Percentiles rank a stretch among this genome's conserved stretches.
Evolutionary conservation across 2,888 invertebrate species (phyloP).

Genomic region (Hyppa rectilinea): DNA sequence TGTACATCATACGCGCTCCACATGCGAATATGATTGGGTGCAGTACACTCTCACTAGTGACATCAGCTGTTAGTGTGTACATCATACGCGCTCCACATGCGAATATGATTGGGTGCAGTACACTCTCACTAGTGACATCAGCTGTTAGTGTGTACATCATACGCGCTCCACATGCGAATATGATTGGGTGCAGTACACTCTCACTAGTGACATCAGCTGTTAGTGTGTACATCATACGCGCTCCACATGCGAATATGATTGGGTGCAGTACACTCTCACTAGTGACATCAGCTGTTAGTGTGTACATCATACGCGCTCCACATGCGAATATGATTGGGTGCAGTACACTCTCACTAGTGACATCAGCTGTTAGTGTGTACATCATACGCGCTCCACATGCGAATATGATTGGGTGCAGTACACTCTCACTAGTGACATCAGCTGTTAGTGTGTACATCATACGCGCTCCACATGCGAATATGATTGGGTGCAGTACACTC

Average conservation of each 20-base stretch:
- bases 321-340: constrained; percentile 23
- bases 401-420: constrained; percentile 9
- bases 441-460: constrained; percentile 19
- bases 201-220: constrained; percentile 39
- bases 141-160: constrained; percentile 19
- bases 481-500: constrained; percentile 19
- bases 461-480: constrained; percentile 26
- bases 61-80: constrained; percentile 29
- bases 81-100: constrained; percentile 25
- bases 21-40: constrained; percentile 23
- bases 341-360: constrained; percentile 38
- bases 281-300: constrained; percentile 32
- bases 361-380: constrained; percentile 29
- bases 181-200: constrained; percentile 19
- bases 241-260: constrained; percentile 24
- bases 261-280: constrained; percentile 29
- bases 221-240: constrained; percentile 25
- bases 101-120: constrained; percentile 9
- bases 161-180: constrained; percentile 26
- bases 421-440: constrained; percentile 45
- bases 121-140: constrained; percentile 45
- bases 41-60: constrained; percentile 38
- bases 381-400: constrained; percentile 25
- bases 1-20: constrained; percentile 19
- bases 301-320: constrained; percentile 19